Evolutionary conservation across 2,888 invertebrate genomes (phyloP).

Genomic region (Tuta absoluta): DNA sequence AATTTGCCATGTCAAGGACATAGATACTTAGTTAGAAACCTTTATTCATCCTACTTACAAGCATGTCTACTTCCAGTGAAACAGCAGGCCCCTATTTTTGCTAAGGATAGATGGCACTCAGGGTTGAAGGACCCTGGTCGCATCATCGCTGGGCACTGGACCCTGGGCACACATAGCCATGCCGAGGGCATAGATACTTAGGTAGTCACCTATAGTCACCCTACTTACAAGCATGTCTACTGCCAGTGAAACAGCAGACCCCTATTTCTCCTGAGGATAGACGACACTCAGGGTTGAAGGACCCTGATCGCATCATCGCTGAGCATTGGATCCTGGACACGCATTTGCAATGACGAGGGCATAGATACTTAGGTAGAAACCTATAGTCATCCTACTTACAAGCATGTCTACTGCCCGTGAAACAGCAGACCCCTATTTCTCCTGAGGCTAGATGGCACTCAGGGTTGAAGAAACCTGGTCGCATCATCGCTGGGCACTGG

Average conservation of each 20-base stretch:
- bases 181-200: too few relatives aligned
- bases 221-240: conserved; percentile 76
- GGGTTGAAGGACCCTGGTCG: conserved; percentile 54
- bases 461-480: conserved; percentile 61
- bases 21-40: too few relatives aligned
- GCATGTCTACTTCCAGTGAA: too few relatives aligned
- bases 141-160: conserved; percentile 75
- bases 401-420: conserved; percentile 82
- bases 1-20: conserved; percentile 63
- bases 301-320: conserved; percentile 77
- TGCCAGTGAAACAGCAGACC: conserved; percentile 84
- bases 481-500: conserved; percentile 84
- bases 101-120: background rate
- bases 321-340: conserved; percentile 85
- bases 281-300: conserved; percentile 75
- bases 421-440: conserved; percentile 82
- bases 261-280: conserved; percentile 72
- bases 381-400: conserved; percentile 45
- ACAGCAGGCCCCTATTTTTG: background rate
- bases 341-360: conserved; percentile 64
- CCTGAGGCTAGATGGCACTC: conserved; percentile 76
- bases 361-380: too few relatives aligned
- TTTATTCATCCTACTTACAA: too few relatives aligned
- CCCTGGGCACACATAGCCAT: background rate
- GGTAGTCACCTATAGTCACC: too few relatives aligned